phyloP scores from a whole-genome alignment of 2,797 vertebrate genomes.

The Pangasius larnaudii region DNA sequence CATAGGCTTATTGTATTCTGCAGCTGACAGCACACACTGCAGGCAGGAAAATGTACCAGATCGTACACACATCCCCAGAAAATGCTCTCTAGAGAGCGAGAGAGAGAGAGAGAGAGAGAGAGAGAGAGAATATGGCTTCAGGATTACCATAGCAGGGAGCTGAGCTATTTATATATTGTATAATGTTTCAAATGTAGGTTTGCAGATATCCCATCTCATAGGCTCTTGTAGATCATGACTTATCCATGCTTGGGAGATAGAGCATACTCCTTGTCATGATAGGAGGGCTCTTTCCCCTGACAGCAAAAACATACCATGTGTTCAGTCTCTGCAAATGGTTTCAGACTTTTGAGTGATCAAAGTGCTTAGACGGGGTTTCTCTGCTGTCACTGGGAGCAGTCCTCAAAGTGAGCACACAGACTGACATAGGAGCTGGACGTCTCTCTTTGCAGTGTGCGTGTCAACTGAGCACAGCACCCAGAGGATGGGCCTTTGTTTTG shows the following conservation, averaged over 20 bases:
- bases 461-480: conserved; percentile 22
- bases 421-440: conserved; percentile 37
- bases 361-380: conserved; percentile 12
- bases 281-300: conserved; percentile 1
- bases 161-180: conserved; percentile 10
- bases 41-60: conserved; percentile 25
- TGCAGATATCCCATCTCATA: neutral
- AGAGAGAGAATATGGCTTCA: neutral
- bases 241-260: conserved; percentile 1
- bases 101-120: neutral
- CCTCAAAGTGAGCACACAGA: conserved; percentile 25
- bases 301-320: conserved; percentile 30
- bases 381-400: conserved; percentile 33
- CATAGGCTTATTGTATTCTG: conserved; percentile 34
- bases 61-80: conserved; percentile 32
- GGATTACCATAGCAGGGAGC: neutral
- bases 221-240: neutral
- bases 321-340: conserved; percentile 36
- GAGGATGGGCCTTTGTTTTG: conserved; percentile 29
- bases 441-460: conserved; percentile 10
- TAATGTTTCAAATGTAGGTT: neutral
- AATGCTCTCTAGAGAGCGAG: conserved; percentile 11
- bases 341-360: conserved; percentile 36
- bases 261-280: neutral
- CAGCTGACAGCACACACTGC: conserved; percentile 33